Conservation (phyloP, 1,140 invertebrate species). For the Aricia agestis region DNA sequence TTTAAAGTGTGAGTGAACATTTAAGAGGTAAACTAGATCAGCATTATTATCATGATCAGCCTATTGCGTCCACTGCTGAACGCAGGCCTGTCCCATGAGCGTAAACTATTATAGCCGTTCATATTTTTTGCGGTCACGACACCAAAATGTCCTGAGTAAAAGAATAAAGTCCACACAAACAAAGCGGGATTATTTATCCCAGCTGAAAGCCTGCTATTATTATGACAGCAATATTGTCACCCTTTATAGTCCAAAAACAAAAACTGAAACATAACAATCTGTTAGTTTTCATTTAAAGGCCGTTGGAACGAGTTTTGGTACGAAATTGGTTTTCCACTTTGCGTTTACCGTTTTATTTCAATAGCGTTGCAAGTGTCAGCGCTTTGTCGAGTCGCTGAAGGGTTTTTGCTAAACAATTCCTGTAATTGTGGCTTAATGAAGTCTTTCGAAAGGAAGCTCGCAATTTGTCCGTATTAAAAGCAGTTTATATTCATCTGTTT, state of each 20-base stretch:
- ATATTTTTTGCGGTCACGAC: background rate
- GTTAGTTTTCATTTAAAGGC: slow-evolving; percentile 34
- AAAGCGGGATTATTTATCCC: background rate
- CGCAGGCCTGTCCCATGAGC: no score
- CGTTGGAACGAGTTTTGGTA: slow-evolving; percentile 29
- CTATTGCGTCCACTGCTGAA: no score
- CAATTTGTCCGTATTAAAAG: background rate
- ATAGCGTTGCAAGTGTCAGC: slow-evolving; percentile 26
- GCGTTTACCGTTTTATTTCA: slow-evolving; percentile 31
- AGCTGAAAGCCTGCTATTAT: background rate
- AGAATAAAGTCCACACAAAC: background rate
- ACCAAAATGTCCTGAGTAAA: background rate
- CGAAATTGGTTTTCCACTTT: slow-evolving; percentile 36
- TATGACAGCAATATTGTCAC: slow-evolving; percentile 3
- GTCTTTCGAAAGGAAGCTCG: background rate
- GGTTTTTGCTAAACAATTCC: slow-evolving; percentile 3
- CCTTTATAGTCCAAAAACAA: slow-evolving; percentile 5
- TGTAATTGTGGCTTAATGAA: background rate
- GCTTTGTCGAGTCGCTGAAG: slow-evolving; percentile 21
- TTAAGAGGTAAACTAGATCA: no score
- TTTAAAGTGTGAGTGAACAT: no score
- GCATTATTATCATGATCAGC: no score
- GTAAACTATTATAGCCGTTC: no score
- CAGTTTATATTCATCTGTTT: background rate
- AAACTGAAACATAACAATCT: slow-evolving; percentile 26